These are phyloP conservation scores for Hypotaenidia okinawae DNA, from an alignment of 2,797 vertebrate species.

Conservation along the genomic window DNA sequence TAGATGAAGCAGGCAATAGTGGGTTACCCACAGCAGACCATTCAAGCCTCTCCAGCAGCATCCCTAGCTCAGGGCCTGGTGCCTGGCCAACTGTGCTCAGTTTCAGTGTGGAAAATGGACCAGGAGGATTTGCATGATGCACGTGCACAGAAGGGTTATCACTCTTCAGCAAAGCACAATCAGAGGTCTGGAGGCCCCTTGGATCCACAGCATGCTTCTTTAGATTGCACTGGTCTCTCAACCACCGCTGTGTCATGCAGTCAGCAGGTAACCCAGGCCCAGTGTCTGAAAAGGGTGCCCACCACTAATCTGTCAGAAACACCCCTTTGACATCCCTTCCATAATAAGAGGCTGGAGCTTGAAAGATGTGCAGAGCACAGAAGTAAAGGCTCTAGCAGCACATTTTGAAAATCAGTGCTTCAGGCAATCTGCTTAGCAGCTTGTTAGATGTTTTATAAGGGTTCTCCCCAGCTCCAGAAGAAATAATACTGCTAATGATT, in stretches of 20 bases:
- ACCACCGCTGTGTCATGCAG: rapidly evolving
- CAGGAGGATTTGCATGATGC: neutral
- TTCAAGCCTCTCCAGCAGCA: neutral
- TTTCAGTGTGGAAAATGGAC: neutral
- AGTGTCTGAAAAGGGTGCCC: neutral
- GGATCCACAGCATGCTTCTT: neutral
- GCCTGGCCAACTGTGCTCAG: rapidly evolving
- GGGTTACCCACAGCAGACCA: neutral
- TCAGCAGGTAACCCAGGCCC: neutral
- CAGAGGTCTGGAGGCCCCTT: neutral
- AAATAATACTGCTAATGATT: slow-evolving; percentile 55
- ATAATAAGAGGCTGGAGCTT: neutral
- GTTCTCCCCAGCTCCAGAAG: slow-evolving; percentile 34
- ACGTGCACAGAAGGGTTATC: neutral
- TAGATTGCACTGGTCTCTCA: neutral
- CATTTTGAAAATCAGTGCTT: slow-evolving; percentile 33
- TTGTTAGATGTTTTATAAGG: slow-evolving; percentile 54
- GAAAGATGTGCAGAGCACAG: neutral
- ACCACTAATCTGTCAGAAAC: neutral
- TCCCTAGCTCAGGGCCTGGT: neutral
- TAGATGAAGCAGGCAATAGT: neutral
- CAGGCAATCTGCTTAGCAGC: slow-evolving; percentile 44
- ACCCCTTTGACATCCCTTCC: neutral
- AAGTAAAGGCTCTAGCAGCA: neutral
- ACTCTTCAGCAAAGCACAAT: neutral